Evolutionary conservation across 2,888 invertebrate genomes (phyloP), one percentile per base, ranked within the genome.

Genomic region (Pyrochroa serraticornis): DNA sequence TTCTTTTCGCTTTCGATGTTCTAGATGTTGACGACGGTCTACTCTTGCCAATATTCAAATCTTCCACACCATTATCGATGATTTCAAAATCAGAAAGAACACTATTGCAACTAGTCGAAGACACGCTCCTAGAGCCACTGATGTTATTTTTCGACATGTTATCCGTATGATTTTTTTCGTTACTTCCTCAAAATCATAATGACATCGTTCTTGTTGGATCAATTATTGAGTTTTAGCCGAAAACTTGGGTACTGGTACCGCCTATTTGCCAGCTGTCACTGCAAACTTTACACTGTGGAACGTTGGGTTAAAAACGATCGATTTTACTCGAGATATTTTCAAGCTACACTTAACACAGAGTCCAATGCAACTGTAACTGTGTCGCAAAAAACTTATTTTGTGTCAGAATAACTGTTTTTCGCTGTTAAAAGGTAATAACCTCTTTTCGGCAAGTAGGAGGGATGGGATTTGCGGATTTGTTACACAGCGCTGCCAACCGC

Each of bases 1-100:
- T 88, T 79, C 95, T 84, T 82, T 92, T 92, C 30, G 95, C 95
- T 81, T 93, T 93, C 70, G 91, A 87, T 60, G 82, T 92, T 72
- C 91, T 87, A n/a, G 74, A 68, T 32, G 78, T 74, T 3, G 77
- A 76, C 0, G 76, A 73, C 12, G 77, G 75, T 62, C 77, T 39
- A 13, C 64, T 69, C 66, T 75, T 77, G 48, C 60, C 68, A 38
- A 75, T 62, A 58, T 64, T 72, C 44, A 76, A 62, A 34, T 77
- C 79, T 43, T 76, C 77, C 22, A 76, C 62, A 34, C 78, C 78
- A 67, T 78, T 79, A 50, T 78, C 78, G 55, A 79, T 75, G 44
- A 72, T 72, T 52, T 79, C 78, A 53, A 74, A 73, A 65, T 79
- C 79, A 8, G 80, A 80, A 47, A 75, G 65, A 37, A 78, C 68